A percentile compares a stretch with the other conserved stretches of the same genome.
Evolutionary conservation across 2,888 invertebrate genomes (phyloP).

Genomic region (Volucella zonaria): DNA sequence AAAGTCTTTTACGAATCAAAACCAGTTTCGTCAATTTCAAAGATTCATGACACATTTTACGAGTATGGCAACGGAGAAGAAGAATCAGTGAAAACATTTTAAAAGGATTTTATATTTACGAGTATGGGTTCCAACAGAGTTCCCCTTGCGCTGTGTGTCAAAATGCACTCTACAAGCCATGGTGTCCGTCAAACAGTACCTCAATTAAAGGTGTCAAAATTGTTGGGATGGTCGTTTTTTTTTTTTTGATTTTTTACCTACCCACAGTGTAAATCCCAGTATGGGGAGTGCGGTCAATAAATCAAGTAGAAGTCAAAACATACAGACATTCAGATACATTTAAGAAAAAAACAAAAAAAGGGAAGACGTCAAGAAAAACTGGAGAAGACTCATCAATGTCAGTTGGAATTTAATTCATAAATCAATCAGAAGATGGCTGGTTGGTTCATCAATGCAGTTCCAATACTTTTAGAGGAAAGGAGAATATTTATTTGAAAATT

Average conservation of each 20-base stretch:
- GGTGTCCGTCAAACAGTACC: conserved; percentile 65
- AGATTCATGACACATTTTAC: conserved; percentile 9
- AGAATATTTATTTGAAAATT: conserved; percentile 44
- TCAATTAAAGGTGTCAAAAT: conserved; percentile 74
- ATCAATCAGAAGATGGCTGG: conserved; percentile 59
- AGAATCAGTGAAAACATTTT: conserved; percentile 27
- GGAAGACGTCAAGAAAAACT: conserved; percentile 32
- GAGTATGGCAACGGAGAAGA: conserved; percentile 18
- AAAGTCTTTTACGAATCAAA: conserved; percentile 4
- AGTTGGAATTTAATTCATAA: conserved; percentile 64
- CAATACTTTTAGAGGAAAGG: background rate
- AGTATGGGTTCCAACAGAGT: conserved; percentile 25
- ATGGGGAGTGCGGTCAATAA: conserved; percentile 49
- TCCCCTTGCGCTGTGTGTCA: background rate
- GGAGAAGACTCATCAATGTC: conserved; percentile 60
- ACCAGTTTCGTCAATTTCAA: conserved; percentile 15
- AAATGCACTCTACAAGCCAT: conserved; percentile 32
- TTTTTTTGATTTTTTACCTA: conserved; percentile 18
- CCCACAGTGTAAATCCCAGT: background rate
- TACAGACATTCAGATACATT: background rate
- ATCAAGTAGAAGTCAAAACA: conserved; percentile 67
- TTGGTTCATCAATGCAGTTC: conserved; percentile 23
- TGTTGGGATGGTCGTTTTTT: conserved; percentile 55
- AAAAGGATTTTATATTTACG: conserved; percentile 51
- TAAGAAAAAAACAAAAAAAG: conserved; percentile 1